A percentile compares a stretch with the other conserved stretches of the same genome.
Conservation (phyloP, 2,888 invertebrate genomes). For the Melangyna quadrimaculata region DNA sequence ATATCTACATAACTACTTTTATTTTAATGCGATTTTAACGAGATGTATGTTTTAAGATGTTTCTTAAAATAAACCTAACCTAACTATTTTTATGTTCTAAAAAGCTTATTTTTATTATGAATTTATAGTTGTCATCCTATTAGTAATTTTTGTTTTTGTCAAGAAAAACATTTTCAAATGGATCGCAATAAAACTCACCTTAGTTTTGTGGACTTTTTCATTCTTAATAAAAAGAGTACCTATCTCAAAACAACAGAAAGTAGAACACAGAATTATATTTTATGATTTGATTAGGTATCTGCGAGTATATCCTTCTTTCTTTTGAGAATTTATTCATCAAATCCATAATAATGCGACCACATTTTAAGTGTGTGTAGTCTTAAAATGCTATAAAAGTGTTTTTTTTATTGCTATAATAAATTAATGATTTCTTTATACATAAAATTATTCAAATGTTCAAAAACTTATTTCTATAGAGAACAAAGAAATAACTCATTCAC, state of each 20-base stretch:
- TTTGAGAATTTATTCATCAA: neutral
- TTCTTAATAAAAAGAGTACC: neutral
- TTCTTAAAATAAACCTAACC: neutral
- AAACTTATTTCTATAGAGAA: neutral
- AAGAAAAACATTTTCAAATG: neutral
- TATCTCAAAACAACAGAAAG: neutral
- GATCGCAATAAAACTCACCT: neutral
- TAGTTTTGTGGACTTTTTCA: neutral
- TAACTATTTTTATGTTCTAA: constrained; percentile 1
- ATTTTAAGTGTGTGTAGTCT: neutral
- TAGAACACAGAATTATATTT: neutral
- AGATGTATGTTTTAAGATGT: neutral
- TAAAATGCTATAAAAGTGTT: neutral
- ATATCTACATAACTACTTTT: neutral
- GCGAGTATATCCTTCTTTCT: neutral
- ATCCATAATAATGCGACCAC: neutral
- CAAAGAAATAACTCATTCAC: neutral
- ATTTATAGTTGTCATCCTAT: constrained; percentile 10
- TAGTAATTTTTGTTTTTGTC: neutral
- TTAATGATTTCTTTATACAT: neutral
- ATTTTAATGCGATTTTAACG: neutral
- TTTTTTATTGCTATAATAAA: neutral
- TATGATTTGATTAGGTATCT: neutral
- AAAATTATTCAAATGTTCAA: too few relatives aligned
- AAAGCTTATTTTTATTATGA: constrained; percentile 21